Evolutionary conservation across 2,888 invertebrate species (phyloP), one percentile per base, ranked within the genome.

Genomic region (Agrilus cyanescens): DNA sequence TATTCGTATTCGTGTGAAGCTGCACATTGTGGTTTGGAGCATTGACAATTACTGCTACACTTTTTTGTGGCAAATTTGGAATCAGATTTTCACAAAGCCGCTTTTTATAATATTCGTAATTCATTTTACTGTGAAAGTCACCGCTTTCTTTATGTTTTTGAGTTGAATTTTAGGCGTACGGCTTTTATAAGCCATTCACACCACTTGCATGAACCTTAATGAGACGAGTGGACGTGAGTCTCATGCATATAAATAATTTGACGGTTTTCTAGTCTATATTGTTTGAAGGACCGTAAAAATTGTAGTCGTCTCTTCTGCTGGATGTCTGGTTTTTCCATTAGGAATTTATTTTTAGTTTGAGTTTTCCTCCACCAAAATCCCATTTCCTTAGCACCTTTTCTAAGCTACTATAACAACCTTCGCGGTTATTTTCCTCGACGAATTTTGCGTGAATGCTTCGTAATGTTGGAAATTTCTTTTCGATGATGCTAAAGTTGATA

Each of bases 1-100:
- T 36, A 4, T 40, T 45, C 12, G 44, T 43, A 14, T 41, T 40
- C 37, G 46, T 44, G 30, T 47, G 32, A 38, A 46, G 12, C 31
- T 44, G 35, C 2, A 45, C 43, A 32, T 50, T 51, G 39, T 51
- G 51, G 36, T 53, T 51, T 8, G 45, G 12, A 8, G 53, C 48
- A 40, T 56, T 56, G 39, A 55, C 53, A 18, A 55, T 47, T 12
- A 55, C 52, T 5, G 51, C 33, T n/a, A 53, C 47, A 20, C 46
- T 48, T n/a, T 42, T 42, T 32, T 38, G 38, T 7, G 47, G 47
- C 25, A 52, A 33, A 47, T 54, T 54, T 10, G 42, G 47, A 10
- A 49, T 4, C 2, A 49, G 13, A 30, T 44, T 38, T 10, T 25
- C 29, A 14, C 37, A 16, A 12, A 45, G 3, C 49, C 46, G 47